Evolutionary conservation across 2,888 invertebrate species (phyloP), one percentile per base, ranked within the genome.

Genomic region (Amitus sp.): DNA sequence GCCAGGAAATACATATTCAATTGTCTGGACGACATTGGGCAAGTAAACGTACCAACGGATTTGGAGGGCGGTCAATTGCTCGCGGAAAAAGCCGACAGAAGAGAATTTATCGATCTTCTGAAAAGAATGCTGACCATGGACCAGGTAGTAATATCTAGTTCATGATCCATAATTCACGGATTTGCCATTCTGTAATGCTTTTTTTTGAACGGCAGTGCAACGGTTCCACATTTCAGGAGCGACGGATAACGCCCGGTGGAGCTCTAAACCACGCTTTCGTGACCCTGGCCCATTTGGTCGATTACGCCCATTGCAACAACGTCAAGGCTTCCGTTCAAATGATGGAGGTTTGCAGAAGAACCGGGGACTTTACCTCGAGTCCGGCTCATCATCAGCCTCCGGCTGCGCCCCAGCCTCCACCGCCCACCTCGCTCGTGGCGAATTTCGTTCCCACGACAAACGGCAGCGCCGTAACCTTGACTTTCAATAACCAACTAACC

Each of bases 1-100:
- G 98, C 98, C 2, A 86, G 99, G 76, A 99, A 99, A 84, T 99
- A 99, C 83, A 98, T 99, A 75, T 99, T 99, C 85, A 98, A 98
- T 85, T 97, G 97, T 84, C 87, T 99, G 71, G 99, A 99, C 80
- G 99, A 99, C 82, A 98, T 99, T 82, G 96, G 94, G 65, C 93
- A 95, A 85, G 96, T 96, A 5, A 96, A 96, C 81, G 95, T 96
- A 69, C 96, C 96, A 62, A 95, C 94, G n/a, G 97, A 98, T 84
- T 86, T 98, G 73, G 98, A 98, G 83, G 96, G 97, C 19, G 94
- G 96, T 62, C 98, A 99, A 82, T 85, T 98, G 68, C 84, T 98
- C 78, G 97, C 97, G 0, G 99, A 99, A 84, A 98, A 98, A 82
- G 94, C 96, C 20, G 99, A 99, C 83, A 87, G 98, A 62, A 88